Conservation (phyloP, 2,888 invertebrate species). For the Psococerastis gibbosa region DNA sequence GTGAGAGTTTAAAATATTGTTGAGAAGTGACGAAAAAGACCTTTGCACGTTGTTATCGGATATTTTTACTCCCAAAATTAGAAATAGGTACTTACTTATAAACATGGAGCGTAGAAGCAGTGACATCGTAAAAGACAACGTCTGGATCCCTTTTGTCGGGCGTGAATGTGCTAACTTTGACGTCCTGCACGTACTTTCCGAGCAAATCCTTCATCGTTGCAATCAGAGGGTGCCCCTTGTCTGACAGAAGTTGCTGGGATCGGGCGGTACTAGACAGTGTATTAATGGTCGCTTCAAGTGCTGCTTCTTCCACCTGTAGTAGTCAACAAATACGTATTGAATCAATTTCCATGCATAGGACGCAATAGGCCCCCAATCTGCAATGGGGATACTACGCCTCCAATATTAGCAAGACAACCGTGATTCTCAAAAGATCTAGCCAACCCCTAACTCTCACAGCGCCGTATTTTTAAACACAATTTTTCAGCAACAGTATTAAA, state of each 20-base stretch:
- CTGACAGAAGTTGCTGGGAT: slow-evolving; percentile 49
- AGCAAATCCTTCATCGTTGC: slow-evolving; percentile 50
- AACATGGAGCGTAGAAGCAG: slow-evolving; percentile 59
- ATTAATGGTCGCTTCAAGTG: slow-evolving; percentile 56
- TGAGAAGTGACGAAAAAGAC: too few species aligned
- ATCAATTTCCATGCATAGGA: too few species aligned
- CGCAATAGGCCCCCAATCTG: too few species aligned
- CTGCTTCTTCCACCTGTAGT: slow-evolving; percentile 48
- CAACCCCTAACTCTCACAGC: too few species aligned
- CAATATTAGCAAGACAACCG: too few species aligned
- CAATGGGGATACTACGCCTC: too few species aligned
- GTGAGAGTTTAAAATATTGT: slow-evolving; percentile 3
- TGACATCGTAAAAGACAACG: slow-evolving; percentile 73
- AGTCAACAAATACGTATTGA: too few species aligned
- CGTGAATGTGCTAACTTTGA: slow-evolving; percentile 43
- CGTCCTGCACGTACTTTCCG: slow-evolving; percentile 53
- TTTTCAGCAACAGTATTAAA: too few species aligned
- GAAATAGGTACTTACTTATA: slow-evolving; percentile 82
- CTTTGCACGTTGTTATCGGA: too few species aligned
- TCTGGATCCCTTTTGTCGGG: slow-evolving; percentile 83
- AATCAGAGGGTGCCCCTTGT: slow-evolving; percentile 45
- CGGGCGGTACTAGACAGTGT: slow-evolving; percentile 52
- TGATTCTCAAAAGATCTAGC: too few species aligned
- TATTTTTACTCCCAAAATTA: too few species aligned
- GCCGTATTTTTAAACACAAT: too few species aligned